Percentiles rank a stretch among this genome's conserved stretches.
These are phyloP conservation scores for Lasioglossum lativentre DNA, from an alignment of 2,888 invertebrate genomes.

Conservation along the genomic window DNA sequence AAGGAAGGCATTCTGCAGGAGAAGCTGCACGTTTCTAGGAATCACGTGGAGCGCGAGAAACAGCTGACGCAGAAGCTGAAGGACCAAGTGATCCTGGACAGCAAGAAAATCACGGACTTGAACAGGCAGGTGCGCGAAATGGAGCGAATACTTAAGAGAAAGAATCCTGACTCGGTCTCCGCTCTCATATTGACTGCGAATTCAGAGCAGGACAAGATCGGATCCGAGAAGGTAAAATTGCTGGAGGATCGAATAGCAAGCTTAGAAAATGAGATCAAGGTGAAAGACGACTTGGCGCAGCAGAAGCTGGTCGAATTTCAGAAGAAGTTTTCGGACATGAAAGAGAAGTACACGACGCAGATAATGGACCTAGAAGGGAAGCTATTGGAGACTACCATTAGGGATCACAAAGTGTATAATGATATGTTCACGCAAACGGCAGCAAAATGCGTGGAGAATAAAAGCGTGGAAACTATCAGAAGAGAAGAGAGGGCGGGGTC, in stretches of 20 bases:
- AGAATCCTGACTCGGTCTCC: constrained; percentile 93
- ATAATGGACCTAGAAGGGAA: constrained; percentile 79
- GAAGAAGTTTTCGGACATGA: constrained; percentile 91
- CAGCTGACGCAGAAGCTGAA: constrained; percentile 80
- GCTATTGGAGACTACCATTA: constrained; percentile 69
- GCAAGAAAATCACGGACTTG: constrained; percentile 89
- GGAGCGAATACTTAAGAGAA: constrained; percentile 92
- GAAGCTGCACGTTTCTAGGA: constrained; percentile 77
- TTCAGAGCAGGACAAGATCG: constrained; percentile 79
- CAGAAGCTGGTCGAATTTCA: constrained; percentile 90
- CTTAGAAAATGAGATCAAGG: constrained; percentile 89
- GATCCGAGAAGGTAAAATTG: constrained; percentile 84
- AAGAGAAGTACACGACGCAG: constrained; percentile 91
- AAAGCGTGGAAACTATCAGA: constrained; percentile 72
- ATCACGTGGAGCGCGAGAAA: constrained; percentile 82
- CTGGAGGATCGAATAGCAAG: constrained; percentile 90
- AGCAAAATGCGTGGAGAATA: constrained; percentile 72
- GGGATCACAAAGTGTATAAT: constrained; percentile 72
- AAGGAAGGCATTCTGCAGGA: constrained; percentile 77
- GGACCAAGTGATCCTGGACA: constrained; percentile 82
- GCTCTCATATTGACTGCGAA: constrained; percentile 87
- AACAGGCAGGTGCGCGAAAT: constrained; percentile 93
- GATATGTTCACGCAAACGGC: constrained; percentile 79
- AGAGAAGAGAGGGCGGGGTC: constrained; percentile 73
- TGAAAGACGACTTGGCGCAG: constrained; percentile 90